A percentile compares a stretch with the other conserved stretches of the same genome.
Evolutionary conservation across 2,797 vertebrate genomes (phyloP).

Genomic region (Chelonia mydas): DNA sequence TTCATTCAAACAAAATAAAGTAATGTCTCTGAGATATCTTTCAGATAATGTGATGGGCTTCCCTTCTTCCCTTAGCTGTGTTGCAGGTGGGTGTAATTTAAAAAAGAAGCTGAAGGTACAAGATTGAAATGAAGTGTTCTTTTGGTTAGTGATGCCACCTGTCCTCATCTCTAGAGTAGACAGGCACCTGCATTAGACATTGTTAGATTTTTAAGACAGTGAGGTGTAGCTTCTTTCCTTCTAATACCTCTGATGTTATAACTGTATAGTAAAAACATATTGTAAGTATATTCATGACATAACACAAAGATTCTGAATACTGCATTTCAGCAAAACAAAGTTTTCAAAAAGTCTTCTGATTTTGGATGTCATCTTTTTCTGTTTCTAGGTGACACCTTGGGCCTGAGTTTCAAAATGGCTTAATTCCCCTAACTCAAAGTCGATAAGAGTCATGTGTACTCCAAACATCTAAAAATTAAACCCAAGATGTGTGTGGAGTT

Average conservation of each 20-base stretch:
- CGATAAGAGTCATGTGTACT: too few relatives aligned
- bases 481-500: neutral
- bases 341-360: neutral
- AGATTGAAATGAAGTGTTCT: neutral
- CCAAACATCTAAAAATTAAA: neutral
- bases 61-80: neutral
- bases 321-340: neutral
- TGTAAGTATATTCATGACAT: neutral
- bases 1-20: neutral
- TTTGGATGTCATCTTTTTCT: neutral
- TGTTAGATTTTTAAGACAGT: neutral
- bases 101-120: rapidly evolving
- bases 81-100: neutral
- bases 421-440: neutral
- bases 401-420: neutral
- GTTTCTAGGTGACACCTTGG: neutral
- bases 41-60: neutral
- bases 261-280: too few relatives aligned
- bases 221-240: neutral
- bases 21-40: neutral
- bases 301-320: neutral
- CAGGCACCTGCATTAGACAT: neutral
- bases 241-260: neutral
- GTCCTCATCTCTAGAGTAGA: neutral
- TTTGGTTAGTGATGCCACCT: neutral